A percentile compares a stretch with the other conserved stretches of the same genome.
Conservation (phyloP, 1,140 invertebrate species). For the Coelopa frigida region DNA sequence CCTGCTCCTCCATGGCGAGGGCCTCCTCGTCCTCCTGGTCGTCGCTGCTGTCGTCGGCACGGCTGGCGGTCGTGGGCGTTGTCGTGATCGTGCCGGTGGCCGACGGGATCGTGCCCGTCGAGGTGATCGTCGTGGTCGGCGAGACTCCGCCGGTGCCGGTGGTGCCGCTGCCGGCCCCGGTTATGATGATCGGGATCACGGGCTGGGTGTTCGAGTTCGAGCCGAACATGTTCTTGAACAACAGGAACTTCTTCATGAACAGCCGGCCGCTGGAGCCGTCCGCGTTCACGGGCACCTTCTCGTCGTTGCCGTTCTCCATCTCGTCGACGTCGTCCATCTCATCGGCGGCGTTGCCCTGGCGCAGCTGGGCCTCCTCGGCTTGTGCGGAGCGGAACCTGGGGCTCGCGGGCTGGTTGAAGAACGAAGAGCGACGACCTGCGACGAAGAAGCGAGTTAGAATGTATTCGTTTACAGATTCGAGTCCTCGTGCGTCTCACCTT, state of each 20-base stretch:
- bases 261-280: conserved; percentile 33
- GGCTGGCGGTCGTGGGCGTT: conserved; percentile 13
- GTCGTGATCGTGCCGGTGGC: conserved; percentile 26
- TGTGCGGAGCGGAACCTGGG: conserved; percentile 11
- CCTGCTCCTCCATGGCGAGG: conserved; percentile 29
- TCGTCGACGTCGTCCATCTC: neutral
- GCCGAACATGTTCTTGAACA: conserved; percentile 36
- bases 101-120: conserved; percentile 24
- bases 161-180: conserved; percentile 1
- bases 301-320: neutral
- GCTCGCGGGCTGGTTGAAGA: conserved; percentile 15
- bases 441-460: conserved; percentile 5
- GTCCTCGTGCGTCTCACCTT: conserved; percentile 6
- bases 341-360: neutral
- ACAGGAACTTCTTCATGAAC: conserved; percentile 37
- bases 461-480: neutral
- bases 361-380: conserved; percentile 4
- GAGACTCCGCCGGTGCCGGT: neutral
- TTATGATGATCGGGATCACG: conserved; percentile 33
- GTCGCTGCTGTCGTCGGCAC: neutral
- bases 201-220: conserved; percentile 25
- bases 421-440: conserved; percentile 5
- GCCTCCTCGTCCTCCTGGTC: conserved; percentile 11
- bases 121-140: conserved; percentile 17
- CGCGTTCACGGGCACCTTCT: conserved; percentile 1